These are phyloP conservation scores for Orchesella flavescens DNA, from an alignment of 2,888 invertebrate species.

Conservation along the genomic window DNA sequence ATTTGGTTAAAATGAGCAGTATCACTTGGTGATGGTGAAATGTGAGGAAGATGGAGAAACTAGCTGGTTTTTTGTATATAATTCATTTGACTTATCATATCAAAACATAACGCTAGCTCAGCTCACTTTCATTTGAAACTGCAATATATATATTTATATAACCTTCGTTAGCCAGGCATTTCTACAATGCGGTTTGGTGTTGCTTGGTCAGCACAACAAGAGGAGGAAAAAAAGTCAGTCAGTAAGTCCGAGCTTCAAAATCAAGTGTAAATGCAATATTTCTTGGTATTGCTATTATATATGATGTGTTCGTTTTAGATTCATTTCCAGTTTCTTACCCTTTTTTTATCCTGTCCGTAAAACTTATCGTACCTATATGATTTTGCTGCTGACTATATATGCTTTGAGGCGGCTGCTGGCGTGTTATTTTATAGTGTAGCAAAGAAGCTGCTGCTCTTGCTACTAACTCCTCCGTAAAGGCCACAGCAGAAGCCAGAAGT, in stretches of 20 bases:
- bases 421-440: slow-evolving; percentile 42
- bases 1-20: slow-evolving; percentile 61
- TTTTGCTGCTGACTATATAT: slow-evolving; percentile 11
- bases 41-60: slow-evolving; percentile 34
- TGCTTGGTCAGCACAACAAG: background rate
- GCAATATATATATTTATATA: too few relatives aligned
- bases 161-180: background rate
- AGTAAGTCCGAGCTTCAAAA: background rate
- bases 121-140: too few relatives aligned
- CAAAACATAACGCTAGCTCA: too few relatives aligned
- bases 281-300: background rate
- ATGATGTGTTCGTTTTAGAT: too few relatives aligned
- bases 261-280: slow-evolving; percentile 2
- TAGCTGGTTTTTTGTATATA: slow-evolving; percentile 43
- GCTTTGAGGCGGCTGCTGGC: slow-evolving; percentile 41
- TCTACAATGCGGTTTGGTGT: slow-evolving; percentile 18
- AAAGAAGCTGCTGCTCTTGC: slow-evolving; percentile 38
- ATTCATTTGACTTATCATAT: background rate
- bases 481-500: slow-evolving; percentile 32
- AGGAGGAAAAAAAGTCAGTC: background rate
- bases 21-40: slow-evolving; percentile 58
- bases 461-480: background rate
- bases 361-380: too few relatives aligned
- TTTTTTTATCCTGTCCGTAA: slow-evolving; percentile 2
- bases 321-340: slow-evolving; percentile 47